Evolutionary conservation across 2,113 vertebrate genomes (phyloP), one percentile per base, ranked within the genome.

Genomic region (Otocyon megalotis): DNA sequence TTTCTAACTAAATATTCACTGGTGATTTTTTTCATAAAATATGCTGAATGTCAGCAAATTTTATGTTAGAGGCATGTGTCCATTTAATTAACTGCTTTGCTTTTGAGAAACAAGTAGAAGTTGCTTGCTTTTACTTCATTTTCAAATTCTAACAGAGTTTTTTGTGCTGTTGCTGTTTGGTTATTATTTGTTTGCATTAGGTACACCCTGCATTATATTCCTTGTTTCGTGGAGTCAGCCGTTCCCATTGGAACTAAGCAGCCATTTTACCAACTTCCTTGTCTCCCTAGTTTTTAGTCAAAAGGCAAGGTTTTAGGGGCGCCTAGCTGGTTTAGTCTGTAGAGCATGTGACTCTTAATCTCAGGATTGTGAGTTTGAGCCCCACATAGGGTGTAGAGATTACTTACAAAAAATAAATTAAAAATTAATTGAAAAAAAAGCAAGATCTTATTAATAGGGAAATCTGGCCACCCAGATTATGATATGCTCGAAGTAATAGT

Each of bases 1-100:
- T 93, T 93, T 97, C 43, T 54, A 53, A 17, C 30, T 88, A 63
- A 92, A 92, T 30, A 77, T 85, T 97, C 56, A 97, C 76, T 95
- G 63, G 30, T 12, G 4, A 5, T 91, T 97, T 94, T 79, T 94
- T 77, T 5, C 50, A 85, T 88, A 28, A 93, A 88, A 87, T 63
- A 90, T 54, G 85, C 48, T 97, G 87, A 82, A 95, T 97, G 74
- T 54, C 63, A 97, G 80, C 60, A 92, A 19, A 88, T 74, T 43
- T 77, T 16, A 63, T 84, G 37, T 97, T 69, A 89, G 63, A 97
- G 26, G 9, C 37, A 82, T 80, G 15, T 60, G n/a, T 15, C 83
- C 58, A 81, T 37, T 90, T 84, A 96, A 97, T 80, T 86, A 97
- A 88, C 17, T 54, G 17, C 9, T 50, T 58, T 28, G 22, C 72